Percentiles rank a stretch among this genome's conserved stretches.
Evolutionary conservation across 2,888 invertebrate species (phyloP).

Genomic region (Tineola bisselliella): DNA sequence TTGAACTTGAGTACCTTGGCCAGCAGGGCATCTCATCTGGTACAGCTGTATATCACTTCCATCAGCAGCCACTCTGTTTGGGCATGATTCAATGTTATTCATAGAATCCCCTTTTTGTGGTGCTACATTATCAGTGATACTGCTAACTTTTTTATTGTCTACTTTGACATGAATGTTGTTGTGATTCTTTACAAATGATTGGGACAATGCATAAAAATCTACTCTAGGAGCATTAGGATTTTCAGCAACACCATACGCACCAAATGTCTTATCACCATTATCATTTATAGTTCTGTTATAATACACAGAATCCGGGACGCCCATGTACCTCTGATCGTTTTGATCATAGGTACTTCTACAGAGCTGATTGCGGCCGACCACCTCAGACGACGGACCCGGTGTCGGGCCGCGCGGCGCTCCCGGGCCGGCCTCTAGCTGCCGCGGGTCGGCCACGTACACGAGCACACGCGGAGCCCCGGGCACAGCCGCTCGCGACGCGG

Average conservation of each 20-base stretch:
- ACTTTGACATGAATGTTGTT: slow-evolving; percentile 25
- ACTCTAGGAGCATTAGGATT: slow-evolving; percentile 30
- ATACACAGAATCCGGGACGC: slow-evolving; percentile 29
- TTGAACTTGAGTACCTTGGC: neutral
- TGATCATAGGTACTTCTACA: slow-evolving; percentile 21
- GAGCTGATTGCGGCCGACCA: slow-evolving; percentile 13
- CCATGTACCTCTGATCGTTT: slow-evolving; percentile 26
- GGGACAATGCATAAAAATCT: slow-evolving; percentile 37
- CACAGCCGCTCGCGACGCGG: slow-evolving; percentile 63
- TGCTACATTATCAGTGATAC: slow-evolving; percentile 24
- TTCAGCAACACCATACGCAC: slow-evolving; percentile 34
- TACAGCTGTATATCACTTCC: slow-evolving; percentile 38
- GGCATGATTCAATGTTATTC: slow-evolving; percentile 35
- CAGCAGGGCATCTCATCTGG: slow-evolving; percentile 37
- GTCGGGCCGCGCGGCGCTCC: slow-evolving; percentile 25
- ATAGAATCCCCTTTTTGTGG: slow-evolving; percentile 37
- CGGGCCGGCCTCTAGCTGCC: slow-evolving; percentile 49
- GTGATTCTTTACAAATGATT: slow-evolving; percentile 38
- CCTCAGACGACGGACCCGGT: slow-evolving; percentile 25
- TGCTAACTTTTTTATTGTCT: slow-evolving; percentile 27
- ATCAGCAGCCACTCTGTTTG: slow-evolving; percentile 35
- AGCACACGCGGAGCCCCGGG: slow-evolving; percentile 62
- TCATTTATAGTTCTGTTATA: slow-evolving; percentile 40
- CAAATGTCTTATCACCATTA: slow-evolving; percentile 32
- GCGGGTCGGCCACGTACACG: slow-evolving; percentile 64